These are phyloP conservation scores for Catharus bicknelli DNA, from an alignment of 2,113 vertebrate species.

Conservation along the genomic window DNA sequence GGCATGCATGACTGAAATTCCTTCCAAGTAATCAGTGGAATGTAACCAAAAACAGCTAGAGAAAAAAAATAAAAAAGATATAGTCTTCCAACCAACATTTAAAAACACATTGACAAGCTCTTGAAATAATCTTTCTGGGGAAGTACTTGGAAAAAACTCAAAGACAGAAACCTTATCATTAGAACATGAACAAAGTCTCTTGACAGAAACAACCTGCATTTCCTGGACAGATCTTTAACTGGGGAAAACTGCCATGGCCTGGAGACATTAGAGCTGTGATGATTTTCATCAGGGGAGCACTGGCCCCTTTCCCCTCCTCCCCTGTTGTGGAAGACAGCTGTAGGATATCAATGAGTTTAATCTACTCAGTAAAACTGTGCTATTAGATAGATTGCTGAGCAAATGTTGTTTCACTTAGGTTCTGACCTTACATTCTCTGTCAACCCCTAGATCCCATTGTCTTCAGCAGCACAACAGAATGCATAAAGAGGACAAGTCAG, in stretches of 20 bases:
- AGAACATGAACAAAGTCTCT: neutral
- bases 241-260: neutral
- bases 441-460: neutral
- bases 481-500: neutral
- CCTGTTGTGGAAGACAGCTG: neutral
- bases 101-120: neutral
- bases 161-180: neutral
- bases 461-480: neutral
- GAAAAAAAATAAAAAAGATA: neutral
- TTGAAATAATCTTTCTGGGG: neutral
- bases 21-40: conserved; percentile 87
- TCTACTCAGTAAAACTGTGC: neutral
- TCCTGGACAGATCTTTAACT: neutral
- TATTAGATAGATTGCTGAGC: neutral
- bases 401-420: neutral
- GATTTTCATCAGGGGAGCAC: neutral
- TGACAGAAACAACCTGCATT: neutral
- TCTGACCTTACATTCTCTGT: neutral
- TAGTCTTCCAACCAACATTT: neutral
- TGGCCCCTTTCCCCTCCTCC: neutral
- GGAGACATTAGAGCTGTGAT: neutral
- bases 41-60: conserved; percentile 74
- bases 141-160: neutral
- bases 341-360: neutral
- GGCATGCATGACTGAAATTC: conserved; percentile 94